Percentiles rank a stretch among this genome's conserved stretches.
Conservation (phyloP, 1,140 invertebrate genomes). For the Drosophila neocordata region DNA sequence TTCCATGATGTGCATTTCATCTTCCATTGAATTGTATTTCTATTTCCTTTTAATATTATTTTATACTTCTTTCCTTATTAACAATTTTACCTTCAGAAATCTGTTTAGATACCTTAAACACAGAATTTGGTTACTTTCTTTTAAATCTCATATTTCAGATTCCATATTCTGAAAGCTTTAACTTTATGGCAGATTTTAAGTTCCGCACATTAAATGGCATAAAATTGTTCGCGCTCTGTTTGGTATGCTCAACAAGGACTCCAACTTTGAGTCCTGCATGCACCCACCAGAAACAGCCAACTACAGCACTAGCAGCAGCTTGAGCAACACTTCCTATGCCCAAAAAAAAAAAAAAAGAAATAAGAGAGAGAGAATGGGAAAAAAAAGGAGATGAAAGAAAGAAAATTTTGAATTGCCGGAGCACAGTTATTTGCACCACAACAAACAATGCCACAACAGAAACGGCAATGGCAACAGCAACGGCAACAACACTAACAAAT, state of each 20-base stretch:
- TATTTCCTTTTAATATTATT: too few relatives aligned
- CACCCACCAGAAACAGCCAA: neutral
- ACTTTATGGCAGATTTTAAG: neutral
- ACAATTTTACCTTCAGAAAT: too few relatives aligned
- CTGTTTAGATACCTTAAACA: too few relatives aligned
- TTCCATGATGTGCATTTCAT: too few relatives aligned
- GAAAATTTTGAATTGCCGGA: constrained; percentile 20
- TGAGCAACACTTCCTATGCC: constrained; percentile 49
- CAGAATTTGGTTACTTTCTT: too few relatives aligned
- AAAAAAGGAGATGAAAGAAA: neutral
- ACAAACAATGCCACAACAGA: constrained; percentile 57
- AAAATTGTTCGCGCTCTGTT: constrained; percentile 43
- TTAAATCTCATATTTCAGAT: constrained; percentile 12
- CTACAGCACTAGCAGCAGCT: constrained; percentile 35
- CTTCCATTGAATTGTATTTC: too few relatives aligned
- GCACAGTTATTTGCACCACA: constrained; percentile 60
- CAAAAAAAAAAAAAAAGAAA: constrained; percentile 20
- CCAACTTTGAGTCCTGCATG: neutral
- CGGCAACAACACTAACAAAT: too few relatives aligned
- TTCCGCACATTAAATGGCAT: constrained; percentile 33
- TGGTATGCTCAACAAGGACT: constrained; percentile 13
- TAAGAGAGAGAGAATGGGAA: neutral
- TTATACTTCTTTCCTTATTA: too few relatives aligned
- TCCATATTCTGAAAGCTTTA: neutral
- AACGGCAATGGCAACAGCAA: constrained; percentile 26